Conservation (phyloP, 1,140 invertebrate genomes). For the Scaptomyza montana region DNA sequence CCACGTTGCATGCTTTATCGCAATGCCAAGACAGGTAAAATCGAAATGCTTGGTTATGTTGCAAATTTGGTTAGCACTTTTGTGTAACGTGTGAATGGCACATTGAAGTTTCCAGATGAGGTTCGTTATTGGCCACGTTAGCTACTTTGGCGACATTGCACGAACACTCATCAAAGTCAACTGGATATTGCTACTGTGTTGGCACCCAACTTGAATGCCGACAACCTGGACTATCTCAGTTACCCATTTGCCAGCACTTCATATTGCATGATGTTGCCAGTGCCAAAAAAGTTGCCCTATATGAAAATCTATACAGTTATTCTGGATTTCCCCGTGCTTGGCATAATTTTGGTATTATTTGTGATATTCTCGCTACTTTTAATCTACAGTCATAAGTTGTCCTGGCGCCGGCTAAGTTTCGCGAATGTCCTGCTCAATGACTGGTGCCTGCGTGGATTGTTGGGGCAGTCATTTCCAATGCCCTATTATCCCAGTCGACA, state of each 20-base stretch:
- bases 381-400: constrained; percentile 42
- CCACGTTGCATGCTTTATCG: constrained; percentile 52
- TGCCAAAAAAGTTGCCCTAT: constrained; percentile 46
- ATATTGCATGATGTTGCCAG: constrained; percentile 61
- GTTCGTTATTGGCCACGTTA: not conserved
- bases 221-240: constrained; percentile 8
- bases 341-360: constrained; percentile 41
- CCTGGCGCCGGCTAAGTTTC: constrained; percentile 45
- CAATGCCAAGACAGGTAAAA: constrained; percentile 1
- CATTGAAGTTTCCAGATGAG: constrained; percentile 10
- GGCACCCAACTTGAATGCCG: not conserved
- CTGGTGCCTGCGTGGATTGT: constrained; percentile 59
- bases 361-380: constrained; percentile 56
- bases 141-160: constrained; percentile 1
- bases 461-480: constrained; percentile 60
- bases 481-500: constrained; percentile 25
- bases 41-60: constrained; percentile 47
- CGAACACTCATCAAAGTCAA: not conserved
- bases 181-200: constrained; percentile 53
- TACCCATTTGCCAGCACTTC: constrained; percentile 54
- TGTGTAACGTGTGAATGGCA: constrained; percentile 53
- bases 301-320: constrained; percentile 52
- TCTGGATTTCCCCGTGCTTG: constrained; percentile 35
- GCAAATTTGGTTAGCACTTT: constrained; percentile 42
- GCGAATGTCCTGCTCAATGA: constrained; percentile 55